These are phyloP conservation scores for Xiphophorus hellerii DNA, from an alignment of 2,113 vertebrate species.

Conservation along the genomic window DNA sequence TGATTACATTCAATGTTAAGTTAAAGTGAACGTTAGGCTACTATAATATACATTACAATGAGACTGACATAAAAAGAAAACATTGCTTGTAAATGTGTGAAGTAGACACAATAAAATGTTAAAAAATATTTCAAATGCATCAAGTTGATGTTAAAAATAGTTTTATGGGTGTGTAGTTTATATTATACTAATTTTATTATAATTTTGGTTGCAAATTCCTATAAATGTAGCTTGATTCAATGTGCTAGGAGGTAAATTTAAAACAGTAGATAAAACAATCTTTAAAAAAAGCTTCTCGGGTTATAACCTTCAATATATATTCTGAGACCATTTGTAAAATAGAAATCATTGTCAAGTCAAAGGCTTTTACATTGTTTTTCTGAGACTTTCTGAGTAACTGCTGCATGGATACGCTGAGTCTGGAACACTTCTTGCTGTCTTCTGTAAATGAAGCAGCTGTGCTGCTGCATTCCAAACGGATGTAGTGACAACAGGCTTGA, in stretches of 20 bases:
- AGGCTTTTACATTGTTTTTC: slow-evolving; percentile 35
- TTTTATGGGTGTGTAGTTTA: too few relatives aligned
- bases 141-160: too few relatives aligned
- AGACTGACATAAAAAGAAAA: background rate
- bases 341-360: slow-evolving; percentile 1
- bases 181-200: too few relatives aligned
- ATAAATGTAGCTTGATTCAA: too few relatives aligned
- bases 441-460: slow-evolving; percentile 24
- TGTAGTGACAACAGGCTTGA: slow-evolving; percentile 37
- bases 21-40: background rate
- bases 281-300: background rate
- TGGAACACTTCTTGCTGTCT: slow-evolving; percentile 14
- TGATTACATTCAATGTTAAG: background rate
- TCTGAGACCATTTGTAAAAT: slow-evolving; percentile 31
- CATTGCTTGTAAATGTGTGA: background rate
- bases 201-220: too few relatives aligned
- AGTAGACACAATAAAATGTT: background rate
- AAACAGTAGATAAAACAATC: too few relatives aligned
- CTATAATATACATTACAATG: background rate
- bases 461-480: slow-evolving; percentile 11
- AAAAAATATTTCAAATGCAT: background rate
- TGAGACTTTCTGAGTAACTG: slow-evolving; percentile 3
- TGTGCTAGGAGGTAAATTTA: too few relatives aligned
- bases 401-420: background rate
- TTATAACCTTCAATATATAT: slow-evolving; percentile 30